A percentile compares a stretch with the other conserved stretches of the same genome.
These are phyloP conservation scores for Stegana nigrithorax DNA, from an alignment of 2,888 invertebrate genomes.

Conservation along the genomic window DNA sequence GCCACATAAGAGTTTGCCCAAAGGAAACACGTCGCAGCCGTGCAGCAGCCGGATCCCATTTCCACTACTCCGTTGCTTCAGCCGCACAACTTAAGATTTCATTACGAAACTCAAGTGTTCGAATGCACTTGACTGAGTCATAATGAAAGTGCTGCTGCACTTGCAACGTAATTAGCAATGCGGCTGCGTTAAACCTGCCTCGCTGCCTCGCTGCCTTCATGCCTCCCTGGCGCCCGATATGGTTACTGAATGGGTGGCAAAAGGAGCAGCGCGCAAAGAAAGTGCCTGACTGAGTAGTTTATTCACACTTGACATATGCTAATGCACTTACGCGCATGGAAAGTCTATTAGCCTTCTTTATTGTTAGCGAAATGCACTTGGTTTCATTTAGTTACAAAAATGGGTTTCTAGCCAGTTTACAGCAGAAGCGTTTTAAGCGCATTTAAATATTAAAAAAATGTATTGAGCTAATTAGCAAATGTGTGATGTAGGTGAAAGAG, in stretches of 20 bases:
- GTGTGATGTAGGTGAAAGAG: no score
- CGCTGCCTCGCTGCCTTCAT: no score
- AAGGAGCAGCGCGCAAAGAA: slow-evolving; percentile 18
- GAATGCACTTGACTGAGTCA: slow-evolving; percentile 38
- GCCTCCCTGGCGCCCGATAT: no score
- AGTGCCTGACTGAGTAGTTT: slow-evolving; percentile 30
- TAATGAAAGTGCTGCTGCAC: slow-evolving; percentile 37
- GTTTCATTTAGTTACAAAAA: no score
- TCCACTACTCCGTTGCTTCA: not conserved
- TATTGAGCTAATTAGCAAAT: no score
- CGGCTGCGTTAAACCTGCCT: no score
- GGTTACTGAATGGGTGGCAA: not conserved
- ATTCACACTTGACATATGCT: slow-evolving; percentile 48
- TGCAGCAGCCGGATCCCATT: not conserved
- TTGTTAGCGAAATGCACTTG: no score
- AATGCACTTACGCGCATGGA: slow-evolving; percentile 29
- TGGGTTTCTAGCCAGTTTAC: no score
- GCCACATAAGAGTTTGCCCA: slow-evolving; percentile 37
- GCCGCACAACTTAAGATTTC: slow-evolving; percentile 42
- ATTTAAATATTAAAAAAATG: no score
- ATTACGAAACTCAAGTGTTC: slow-evolving; percentile 49
- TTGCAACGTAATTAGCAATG: slow-evolving; percentile 52
- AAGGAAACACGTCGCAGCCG: not conserved
- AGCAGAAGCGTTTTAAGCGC: no score
- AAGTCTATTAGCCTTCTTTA: slow-evolving; percentile 10